Base-by-base conservation (phyloP, 2,888 invertebrate species). In the Drosophila putrida region DNA sequence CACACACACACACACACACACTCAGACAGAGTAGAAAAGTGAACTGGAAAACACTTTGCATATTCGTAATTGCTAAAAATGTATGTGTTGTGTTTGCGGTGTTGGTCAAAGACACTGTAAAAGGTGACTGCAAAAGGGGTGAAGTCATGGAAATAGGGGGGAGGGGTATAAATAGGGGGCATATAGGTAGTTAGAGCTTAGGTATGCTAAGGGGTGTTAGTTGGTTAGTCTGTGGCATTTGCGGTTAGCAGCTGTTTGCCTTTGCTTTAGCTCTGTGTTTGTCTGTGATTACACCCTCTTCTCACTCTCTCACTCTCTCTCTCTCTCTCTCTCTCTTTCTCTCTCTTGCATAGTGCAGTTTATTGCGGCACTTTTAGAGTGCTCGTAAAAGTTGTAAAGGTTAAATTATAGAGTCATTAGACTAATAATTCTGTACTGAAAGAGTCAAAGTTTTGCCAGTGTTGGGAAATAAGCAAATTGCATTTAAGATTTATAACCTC, bases 401-500 rank as follows among this genome's bases (percentile, higher is more conserved):
- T 38, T 25, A 54, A 61, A 61, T 60, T 65, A 59, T 59, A 33
- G 51, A 51, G 46, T 46, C 65, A 65, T 44, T 51, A 38, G 49
- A 50, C 39, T 41, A 44, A 57, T 57, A 44, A 46, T 57, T 57
- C 28, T 35, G 25, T 27, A n/a, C 31, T 51, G 38, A 15, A 51
- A 28, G 8, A 39, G 20, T n/a, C 20, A 28, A 31, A 41, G 36
- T 51, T 59, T 38, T 15, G 51, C 15, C 15, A 10, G 28, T 27
- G 47, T 33, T 6, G 51, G 31, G n/a, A 44, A 49, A 54, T 71
- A 72, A 57, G 65, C 59, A 81, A 87, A 87, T 78, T 82, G 76
- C 88, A 87, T 87, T 81, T 47, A 75, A 84, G 82, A 82, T 87
- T 87, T 82, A 87, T 75, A 67, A 63, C 49, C 55, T 55, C 39